A percentile compares a stretch with the other conserved stretches of the same genome.
phyloP scores from a whole-genome alignment of 2,113 vertebrate genomes.

The Probosciger aterrimus region DNA sequence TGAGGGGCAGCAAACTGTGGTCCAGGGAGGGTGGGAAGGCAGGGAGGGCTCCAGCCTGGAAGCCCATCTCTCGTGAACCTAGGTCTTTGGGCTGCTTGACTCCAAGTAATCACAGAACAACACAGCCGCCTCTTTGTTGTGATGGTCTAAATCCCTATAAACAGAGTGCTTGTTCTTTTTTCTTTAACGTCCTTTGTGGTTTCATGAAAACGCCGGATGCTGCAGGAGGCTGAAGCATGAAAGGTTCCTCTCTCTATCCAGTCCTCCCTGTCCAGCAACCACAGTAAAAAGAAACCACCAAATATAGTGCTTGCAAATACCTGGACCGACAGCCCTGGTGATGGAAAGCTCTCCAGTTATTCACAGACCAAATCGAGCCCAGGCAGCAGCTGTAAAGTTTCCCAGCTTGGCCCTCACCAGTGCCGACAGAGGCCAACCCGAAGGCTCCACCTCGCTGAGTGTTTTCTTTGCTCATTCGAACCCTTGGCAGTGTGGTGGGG shows the following conservation, averaged over 20 bases:
- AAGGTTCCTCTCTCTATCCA: conserved; percentile 60
- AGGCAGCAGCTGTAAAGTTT: conserved; percentile 38
- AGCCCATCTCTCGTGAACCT: background rate
- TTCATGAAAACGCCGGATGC: conserved; percentile 63
- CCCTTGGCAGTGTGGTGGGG: background rate
- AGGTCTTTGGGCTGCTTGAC: background rate
- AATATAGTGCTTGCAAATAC: conserved; percentile 60
- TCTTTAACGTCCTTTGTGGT: conserved; percentile 52
- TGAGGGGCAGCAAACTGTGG: background rate
- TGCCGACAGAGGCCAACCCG: fast-evolving
- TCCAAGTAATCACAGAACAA: background rate
- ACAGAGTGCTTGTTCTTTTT: conserved; percentile 59
- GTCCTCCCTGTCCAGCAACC: conserved; percentile 42
- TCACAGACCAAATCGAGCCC: background rate
- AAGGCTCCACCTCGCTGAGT: background rate
- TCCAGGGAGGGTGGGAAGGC: background rate
- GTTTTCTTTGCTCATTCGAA: background rate
- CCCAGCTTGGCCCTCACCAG: background rate
- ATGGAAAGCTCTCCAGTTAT: conserved; percentile 54
- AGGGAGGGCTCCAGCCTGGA: conserved; percentile 1
- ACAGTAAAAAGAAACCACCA: conserved; percentile 58
- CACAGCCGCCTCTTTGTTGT: conserved; percentile 54
- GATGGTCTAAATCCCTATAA: conserved; percentile 40
- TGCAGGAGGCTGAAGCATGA: conserved; percentile 46
- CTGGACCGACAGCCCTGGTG: conserved; percentile 26